Evolutionary conservation across 1,140 invertebrate species (phyloP).

Genomic region (Anthonomus grandis): DNA sequence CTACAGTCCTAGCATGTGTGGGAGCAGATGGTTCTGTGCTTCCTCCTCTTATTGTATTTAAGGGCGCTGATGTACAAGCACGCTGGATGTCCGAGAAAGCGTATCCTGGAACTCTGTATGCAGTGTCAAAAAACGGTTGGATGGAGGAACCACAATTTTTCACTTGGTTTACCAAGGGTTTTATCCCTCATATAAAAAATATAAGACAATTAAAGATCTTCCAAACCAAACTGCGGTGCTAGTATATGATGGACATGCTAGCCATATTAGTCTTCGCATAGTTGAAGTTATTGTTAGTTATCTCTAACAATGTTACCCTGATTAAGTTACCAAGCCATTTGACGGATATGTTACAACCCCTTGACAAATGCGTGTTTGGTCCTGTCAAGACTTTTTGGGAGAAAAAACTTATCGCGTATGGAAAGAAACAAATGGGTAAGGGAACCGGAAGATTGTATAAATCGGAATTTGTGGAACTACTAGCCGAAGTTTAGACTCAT

Average conservation of each 20-base stretch:
- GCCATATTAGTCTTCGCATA: constrained; percentile 20
- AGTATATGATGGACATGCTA: constrained; percentile 24
- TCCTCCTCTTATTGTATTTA: constrained; percentile 42
- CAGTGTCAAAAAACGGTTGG: constrained; percentile 40
- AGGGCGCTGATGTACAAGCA: constrained; percentile 39
- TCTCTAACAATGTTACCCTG: constrained; percentile 18
- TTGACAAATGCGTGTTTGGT: constrained; percentile 27
- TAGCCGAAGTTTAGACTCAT: constrained; percentile 10
- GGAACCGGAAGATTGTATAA: constrained; percentile 15
- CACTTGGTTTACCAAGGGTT: constrained; percentile 31
- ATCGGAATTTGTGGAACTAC: constrained; percentile 18
- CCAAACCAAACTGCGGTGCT: constrained; percentile 19
- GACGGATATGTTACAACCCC: constrained; percentile 21
- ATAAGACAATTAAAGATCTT: background rate
- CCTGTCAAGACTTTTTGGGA: constrained; percentile 26
- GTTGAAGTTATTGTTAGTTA: constrained; percentile 20
- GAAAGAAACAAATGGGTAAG: constrained; percentile 17
- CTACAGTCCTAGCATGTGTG: constrained; percentile 39
- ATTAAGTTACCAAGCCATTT: constrained; percentile 26
- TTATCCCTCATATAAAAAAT: constrained; percentile 18
- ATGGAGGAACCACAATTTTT: constrained; percentile 42
- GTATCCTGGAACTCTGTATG: constrained; percentile 41
- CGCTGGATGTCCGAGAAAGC: constrained; percentile 35
- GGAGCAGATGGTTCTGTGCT: constrained; percentile 37
- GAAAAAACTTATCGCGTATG: constrained; percentile 19